Evolutionary conservation across 2,888 invertebrate genomes (phyloP).

Genomic region (Standfussiana lucernea): DNA sequence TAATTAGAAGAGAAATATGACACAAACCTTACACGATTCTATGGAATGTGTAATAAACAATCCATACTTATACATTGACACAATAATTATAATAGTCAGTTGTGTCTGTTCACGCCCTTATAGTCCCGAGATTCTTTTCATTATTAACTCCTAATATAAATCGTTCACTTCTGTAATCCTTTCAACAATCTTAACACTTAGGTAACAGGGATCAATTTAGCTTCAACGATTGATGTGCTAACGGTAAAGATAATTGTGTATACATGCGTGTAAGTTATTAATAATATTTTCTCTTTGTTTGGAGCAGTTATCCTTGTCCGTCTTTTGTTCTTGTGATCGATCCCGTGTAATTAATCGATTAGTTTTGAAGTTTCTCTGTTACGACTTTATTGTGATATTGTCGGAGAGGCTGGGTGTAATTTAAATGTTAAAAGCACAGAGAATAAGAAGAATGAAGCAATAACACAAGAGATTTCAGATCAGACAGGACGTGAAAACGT

Average conservation of each 20-base stretch:
- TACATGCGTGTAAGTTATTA: slow-evolving; percentile 75
- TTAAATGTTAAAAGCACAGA: slow-evolving; percentile 31
- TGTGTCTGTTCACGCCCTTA: slow-evolving; percentile 69
- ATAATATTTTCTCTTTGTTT: slow-evolving; percentile 79
- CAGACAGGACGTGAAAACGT: not conserved
- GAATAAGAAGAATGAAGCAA: not conserved
- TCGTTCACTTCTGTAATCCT: slow-evolving; percentile 42
- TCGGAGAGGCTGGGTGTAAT: slow-evolving; percentile 34
- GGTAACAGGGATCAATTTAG: slow-evolving; percentile 45
- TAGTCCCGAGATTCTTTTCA: slow-evolving; percentile 81
- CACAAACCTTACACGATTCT: slow-evolving; percentile 43
- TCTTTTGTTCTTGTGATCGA: slow-evolving; percentile 68
- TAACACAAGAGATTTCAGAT: not conserved
- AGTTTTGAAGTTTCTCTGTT: slow-evolving; percentile 59
- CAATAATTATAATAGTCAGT: slow-evolving; percentile 64
- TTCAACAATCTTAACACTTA: slow-evolving; percentile 27
- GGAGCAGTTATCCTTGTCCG: slow-evolving; percentile 67
- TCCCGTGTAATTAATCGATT: slow-evolving; percentile 67
- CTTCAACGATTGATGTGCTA: not conserved
- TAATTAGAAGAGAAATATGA: slow-evolving; percentile 40
- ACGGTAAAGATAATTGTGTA: slow-evolving; percentile 41
- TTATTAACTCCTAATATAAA: slow-evolving; percentile 76
- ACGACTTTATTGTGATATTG: slow-evolving; percentile 61
- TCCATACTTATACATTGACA: slow-evolving; percentile 50
- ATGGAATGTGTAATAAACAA: slow-evolving; percentile 57